phyloP scores from a whole-genome alignment of 35 echinoderm and acorn worm genomes.

The Diadema setosum region DNA sequence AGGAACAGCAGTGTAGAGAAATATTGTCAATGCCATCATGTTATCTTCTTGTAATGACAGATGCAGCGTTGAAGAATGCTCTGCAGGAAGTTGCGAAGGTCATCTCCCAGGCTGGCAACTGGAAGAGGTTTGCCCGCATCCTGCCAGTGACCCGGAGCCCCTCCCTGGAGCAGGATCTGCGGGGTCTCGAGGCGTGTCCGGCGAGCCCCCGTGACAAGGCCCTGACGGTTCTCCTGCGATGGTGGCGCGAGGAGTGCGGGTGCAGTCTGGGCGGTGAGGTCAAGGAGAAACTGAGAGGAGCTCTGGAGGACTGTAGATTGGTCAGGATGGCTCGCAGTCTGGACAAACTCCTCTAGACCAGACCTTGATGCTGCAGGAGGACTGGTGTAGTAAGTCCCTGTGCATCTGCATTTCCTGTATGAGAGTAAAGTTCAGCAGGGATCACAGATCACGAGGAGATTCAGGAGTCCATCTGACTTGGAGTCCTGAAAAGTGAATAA shows the following conservation, averaged over 20 bases:
- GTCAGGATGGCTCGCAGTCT: background rate
- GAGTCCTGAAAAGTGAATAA: no score
- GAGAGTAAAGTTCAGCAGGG: no score
- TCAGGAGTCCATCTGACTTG: no score
- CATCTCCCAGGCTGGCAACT: background rate
- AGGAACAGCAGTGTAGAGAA: no score
- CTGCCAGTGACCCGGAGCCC: constrained; percentile 1
- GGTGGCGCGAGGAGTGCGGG: background rate
- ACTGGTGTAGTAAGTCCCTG: no score
- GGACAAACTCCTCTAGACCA: background rate
- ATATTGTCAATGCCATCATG: no score
- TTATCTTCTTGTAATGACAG: no score
- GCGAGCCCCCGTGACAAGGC: background rate
- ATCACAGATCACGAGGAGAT: no score
- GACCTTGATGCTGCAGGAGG: no score
- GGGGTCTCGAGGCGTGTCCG: background rate
- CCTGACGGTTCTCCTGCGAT: background rate
- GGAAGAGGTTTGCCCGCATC: background rate
- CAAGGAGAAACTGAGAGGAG: background rate
- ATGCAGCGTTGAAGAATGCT: background rate
- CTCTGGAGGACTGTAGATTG: background rate
- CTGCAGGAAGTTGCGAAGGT: background rate
- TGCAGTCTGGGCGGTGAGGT: background rate
- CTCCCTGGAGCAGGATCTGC: constrained; percentile 4
- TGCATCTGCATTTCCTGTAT: no score